Percentiles rank a stretch among this genome's conserved stretches.
Conservation (phyloP, 2,113 vertebrate genomes). For the Hassar affinis region DNA sequence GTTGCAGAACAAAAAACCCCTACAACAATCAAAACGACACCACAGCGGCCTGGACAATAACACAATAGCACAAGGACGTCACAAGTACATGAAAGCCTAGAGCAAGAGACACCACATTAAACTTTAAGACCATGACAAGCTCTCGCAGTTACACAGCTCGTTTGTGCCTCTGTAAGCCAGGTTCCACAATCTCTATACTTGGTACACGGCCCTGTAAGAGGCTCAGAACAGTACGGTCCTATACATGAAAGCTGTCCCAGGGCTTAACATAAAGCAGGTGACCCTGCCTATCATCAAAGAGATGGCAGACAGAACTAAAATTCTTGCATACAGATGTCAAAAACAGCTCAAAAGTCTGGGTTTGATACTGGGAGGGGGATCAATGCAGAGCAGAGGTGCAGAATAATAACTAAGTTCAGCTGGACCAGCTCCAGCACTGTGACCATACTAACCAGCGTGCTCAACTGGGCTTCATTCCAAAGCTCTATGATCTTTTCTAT, state of each 20-base stretch:
- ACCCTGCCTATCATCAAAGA: not conserved
- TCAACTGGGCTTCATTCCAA: slow-evolving; percentile 45
- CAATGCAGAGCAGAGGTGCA: not conserved
- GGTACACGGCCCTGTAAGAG: slow-evolving; percentile 56
- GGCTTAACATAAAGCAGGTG: not conserved
- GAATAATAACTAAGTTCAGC: slow-evolving; percentile 10
- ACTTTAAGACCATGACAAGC: not conserved
- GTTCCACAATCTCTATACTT: slow-evolving; percentile 33
- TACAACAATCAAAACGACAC: not conserved
- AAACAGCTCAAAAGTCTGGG: not conserved
- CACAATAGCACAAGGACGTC: not conserved
- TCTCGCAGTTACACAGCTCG: not conserved
- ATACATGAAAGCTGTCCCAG: slow-evolving; percentile 35
- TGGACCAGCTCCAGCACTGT: not conserved
- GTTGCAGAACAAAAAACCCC: not conserved
- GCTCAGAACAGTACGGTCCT: slow-evolving; percentile 62
- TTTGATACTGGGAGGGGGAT: not conserved
- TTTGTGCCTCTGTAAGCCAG: slow-evolving; percentile 9
- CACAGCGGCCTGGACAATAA: not conserved
- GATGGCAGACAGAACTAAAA: not conserved
- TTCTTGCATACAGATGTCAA: not conserved
- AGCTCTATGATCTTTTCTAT: slow-evolving; percentile 44
- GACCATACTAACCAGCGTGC: slow-evolving; percentile 28
- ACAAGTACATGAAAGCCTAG: not conserved
- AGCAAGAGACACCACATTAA: not conserved